Conservation (phyloP, 2,113 vertebrate species). For the Perca schrenkii region DNA sequence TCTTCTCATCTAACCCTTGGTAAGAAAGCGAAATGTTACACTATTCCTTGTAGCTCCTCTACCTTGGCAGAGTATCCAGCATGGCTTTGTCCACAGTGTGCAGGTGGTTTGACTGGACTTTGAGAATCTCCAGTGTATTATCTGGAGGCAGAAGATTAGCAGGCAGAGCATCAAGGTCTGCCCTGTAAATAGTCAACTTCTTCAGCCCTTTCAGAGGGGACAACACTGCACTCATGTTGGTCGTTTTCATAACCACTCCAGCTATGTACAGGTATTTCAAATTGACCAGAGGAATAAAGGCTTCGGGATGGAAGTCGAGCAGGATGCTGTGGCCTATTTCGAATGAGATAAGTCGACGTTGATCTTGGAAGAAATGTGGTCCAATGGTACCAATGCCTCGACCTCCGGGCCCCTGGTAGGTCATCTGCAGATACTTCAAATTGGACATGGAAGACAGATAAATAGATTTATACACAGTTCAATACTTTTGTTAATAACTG, state of each 20-base stretch:
- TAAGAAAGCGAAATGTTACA: not conserved
- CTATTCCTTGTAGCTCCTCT: not conserved
- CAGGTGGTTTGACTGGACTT: constrained; percentile 42
- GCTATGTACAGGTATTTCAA: constrained; percentile 10
- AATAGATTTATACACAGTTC: not conserved
- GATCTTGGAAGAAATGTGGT: constrained; percentile 34
- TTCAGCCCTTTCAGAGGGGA: constrained; percentile 21
- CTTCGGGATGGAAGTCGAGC: constrained; percentile 11
- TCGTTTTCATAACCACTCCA: constrained; percentile 31
- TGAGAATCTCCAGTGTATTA: constrained; percentile 24
- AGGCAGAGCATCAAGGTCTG: constrained; percentile 28
- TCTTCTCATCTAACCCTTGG: not conserved
- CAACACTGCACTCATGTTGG: constrained; percentile 30
- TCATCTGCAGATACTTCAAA: constrained; percentile 33
- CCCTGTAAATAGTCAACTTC: constrained; percentile 26
- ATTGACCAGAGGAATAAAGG: constrained; percentile 33
- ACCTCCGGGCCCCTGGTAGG: constrained; percentile 47
- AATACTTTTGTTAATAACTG: not conserved
- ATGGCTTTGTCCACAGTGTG: constrained; percentile 23
- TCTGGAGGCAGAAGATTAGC: constrained; percentile 34
- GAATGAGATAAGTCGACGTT: not conserved
- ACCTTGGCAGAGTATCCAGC: constrained; percentile 37
- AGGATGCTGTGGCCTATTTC: constrained; percentile 9
- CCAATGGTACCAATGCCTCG: constrained; percentile 31
- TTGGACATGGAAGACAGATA: not conserved